A percentile compares a stretch with the other conserved stretches of the same genome.
Evolutionary conservation across 1,140 invertebrate species (phyloP).

Genomic region (Venturia canescens): DNA sequence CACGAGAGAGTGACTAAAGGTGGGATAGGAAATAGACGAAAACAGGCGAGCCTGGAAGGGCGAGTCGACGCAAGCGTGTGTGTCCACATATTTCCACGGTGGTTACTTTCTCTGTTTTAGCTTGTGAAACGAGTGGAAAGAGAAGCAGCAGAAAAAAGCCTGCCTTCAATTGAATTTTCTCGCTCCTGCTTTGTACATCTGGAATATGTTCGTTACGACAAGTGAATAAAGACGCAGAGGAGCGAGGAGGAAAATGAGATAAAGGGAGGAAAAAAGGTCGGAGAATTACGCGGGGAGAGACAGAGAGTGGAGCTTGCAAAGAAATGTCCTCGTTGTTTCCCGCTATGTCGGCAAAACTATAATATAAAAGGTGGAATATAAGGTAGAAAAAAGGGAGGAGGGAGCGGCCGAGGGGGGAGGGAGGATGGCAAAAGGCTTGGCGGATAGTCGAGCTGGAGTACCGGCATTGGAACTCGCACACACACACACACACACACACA

Average conservation of each 20-base stretch:
- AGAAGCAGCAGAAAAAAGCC: not conserved
- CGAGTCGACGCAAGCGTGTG: too few relatives aligned
- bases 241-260: not conserved
- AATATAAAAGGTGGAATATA: not conserved
- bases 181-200: not conserved
- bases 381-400: not conserved
- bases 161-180: not conserved
- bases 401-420: not conserved
- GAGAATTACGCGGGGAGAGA: not conserved
- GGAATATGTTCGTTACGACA: slow-evolving; percentile 2
- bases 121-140: not conserved
- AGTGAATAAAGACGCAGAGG: not conserved
- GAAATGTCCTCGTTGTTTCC: slow-evolving; percentile 31
- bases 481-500: not conserved
- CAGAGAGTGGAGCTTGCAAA: not conserved
- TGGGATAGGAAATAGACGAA: not conserved
- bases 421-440: slow-evolving; percentile 6
- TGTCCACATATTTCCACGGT: slow-evolving; percentile 9
- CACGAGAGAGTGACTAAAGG: not conserved
- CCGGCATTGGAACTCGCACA: slow-evolving; percentile 5
- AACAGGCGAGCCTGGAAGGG: too few relatives aligned
- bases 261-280: not conserved
- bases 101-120: not conserved
- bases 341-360: slow-evolving; percentile 24
- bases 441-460: slow-evolving; percentile 23